Evolutionary conservation across 2,888 invertebrate species (phyloP).

Genomic region (Camptogramma bilineatum): DNA sequence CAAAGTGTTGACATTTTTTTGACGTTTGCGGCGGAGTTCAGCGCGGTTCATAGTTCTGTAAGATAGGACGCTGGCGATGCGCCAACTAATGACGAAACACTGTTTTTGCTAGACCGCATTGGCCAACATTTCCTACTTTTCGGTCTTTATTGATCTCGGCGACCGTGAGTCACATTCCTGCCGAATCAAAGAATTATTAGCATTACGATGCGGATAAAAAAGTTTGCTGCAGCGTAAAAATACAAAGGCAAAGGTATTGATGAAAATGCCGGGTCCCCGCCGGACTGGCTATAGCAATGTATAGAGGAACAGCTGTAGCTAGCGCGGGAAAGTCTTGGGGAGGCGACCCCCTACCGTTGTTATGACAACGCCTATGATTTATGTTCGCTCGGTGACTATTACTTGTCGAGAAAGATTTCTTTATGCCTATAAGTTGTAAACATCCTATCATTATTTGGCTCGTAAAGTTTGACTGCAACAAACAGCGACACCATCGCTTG

Average conservation of each 20-base stretch:
- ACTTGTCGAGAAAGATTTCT: conserved; percentile 38
- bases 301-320: conserved; percentile 68
- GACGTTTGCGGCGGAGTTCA: conserved; percentile 54
- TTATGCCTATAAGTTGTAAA: conserved; percentile 36
- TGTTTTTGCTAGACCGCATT: conserved; percentile 51
- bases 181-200: conserved; percentile 10
- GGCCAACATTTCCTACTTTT: conserved; percentile 50
- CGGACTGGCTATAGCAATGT: conserved; percentile 64
- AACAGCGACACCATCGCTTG: background rate
- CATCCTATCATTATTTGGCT: conserved; percentile 27
- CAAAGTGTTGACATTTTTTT: conserved; percentile 57
- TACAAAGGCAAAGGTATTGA: conserved; percentile 52
- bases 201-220: conserved; percentile 18
- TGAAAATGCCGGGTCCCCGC: conserved; percentile 60
- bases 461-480: conserved; percentile 9
- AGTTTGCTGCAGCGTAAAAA: conserved; percentile 19
- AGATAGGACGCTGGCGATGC: conserved; percentile 53
- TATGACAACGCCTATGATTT: conserved; percentile 73
- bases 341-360: conserved; percentile 66
- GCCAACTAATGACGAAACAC: conserved; percentile 67
- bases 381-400: conserved; percentile 67
- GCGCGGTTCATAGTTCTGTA: conserved; percentile 54
- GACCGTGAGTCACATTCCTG: conserved; percentile 27
- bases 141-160: conserved; percentile 38
- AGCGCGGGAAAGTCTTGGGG: conserved; percentile 65